Conservation (phyloP, 2,888 invertebrate species). For the Homarus gammarus region DNA sequence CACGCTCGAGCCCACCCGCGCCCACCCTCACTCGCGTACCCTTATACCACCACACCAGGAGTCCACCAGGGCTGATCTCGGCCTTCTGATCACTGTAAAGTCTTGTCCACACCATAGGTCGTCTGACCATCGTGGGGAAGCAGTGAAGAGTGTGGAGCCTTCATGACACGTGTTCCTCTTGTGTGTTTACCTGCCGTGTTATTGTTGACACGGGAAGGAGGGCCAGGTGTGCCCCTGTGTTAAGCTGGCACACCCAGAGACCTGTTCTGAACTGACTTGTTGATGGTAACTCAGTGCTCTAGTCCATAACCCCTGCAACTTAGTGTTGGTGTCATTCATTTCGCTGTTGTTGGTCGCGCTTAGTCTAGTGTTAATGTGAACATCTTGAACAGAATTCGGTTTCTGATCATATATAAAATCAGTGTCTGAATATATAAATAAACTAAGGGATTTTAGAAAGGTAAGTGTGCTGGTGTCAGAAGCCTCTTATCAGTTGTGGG, state of each 20-base stretch:
- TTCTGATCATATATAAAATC: too few species aligned
- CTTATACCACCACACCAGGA: constrained; percentile 5
- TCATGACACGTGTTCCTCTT: constrained; percentile 14
- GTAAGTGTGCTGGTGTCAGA: not conserved
- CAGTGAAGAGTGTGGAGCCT: not conserved
- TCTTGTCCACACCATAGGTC: not conserved
- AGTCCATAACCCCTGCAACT: too few species aligned
- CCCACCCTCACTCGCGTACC: constrained; percentile 58
- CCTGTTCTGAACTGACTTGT: too few species aligned
- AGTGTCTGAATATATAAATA: not conserved
- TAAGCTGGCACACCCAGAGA: not conserved
- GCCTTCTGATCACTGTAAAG: not conserved
- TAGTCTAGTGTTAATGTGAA: not conserved
- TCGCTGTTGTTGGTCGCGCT: not conserved
- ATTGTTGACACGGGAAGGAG: constrained; percentile 19
- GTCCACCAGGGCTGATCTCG: not conserved
- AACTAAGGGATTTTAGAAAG: not conserved
- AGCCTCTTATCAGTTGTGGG: not conserved
- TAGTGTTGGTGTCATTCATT: not conserved
- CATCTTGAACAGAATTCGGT: not conserved
- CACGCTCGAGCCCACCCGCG: constrained; percentile 55
- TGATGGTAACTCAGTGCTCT: too few species aligned
- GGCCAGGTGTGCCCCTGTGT: constrained; percentile 11
- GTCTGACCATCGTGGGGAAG: constrained; percentile 1
- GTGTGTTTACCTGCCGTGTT: constrained; percentile 25